Base-by-base conservation (phyloP, 2,888 invertebrate species). In the Dynastes tityus region DNA sequence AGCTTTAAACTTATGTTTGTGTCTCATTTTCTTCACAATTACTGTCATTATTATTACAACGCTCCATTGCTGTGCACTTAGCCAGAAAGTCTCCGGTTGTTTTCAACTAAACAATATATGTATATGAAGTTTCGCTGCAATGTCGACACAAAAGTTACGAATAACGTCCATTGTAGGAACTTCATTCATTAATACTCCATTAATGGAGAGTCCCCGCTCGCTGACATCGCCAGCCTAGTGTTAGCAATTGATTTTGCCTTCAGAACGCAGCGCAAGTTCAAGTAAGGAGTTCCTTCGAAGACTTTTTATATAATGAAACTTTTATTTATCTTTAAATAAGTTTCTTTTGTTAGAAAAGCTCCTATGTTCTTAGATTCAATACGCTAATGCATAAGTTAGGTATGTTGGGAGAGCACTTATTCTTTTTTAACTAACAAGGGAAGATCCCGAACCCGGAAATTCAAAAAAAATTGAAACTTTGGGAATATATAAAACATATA, bases 131-230 rank as follows among this genome's bases (percentile, higher is more conserved):
- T 27, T 22, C 58, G 29, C 40, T 58, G 22, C 37, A 11, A 71
- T 58, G 32, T 71, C 40, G 55, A 58, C 37, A 58, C 40, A 37
- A 40, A 58, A 73, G 73, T 73, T 73, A 73, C 45, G 40, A 73
- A 73, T 73, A 40, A 58, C 58, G 58, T 16, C 71, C 55, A 55
- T 22, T 73, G 58, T 58, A 37, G 68, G 58, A 73, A 73, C 73
- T 73, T 58, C 73, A 73, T 73, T 73, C 73, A 73, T 73, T 73
- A 73, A 73, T 73, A 73, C 73, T 73, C 73, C 73, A 73, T 73
- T 73, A 71, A 73, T 58, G 58, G 68, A 68, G 49, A 22, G 68
- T 68, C 51, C 29, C 29, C 51, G 68, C 27, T 32, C 40, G 5
- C 55, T 58, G 37, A 73, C 58, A 37, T 73, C 29, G 37, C 55